Percentiles rank a stretch among this genome's conserved stretches.
These are phyloP conservation scores for Shargacucullia verbasci DNA, from an alignment of 2,888 invertebrate genomes.

Conservation along the genomic window DNA sequence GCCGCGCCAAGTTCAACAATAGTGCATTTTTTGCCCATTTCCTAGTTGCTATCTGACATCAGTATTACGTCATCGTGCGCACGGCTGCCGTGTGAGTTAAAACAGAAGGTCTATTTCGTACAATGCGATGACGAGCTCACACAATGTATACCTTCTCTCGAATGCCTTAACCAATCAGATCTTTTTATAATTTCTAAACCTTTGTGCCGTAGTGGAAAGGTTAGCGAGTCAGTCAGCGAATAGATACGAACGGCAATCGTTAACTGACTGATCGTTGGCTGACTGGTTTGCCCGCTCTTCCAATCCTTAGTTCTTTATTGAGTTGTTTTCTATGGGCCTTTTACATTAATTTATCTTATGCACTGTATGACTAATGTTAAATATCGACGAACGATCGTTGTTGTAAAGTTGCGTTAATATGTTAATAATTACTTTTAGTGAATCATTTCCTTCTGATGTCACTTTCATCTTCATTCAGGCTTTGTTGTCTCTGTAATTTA, in stretches of 20 bases:
- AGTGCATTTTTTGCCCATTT: constrained; percentile 55
- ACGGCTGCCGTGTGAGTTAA: constrained; percentile 42
- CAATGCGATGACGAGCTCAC: neutral
- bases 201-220: too few species aligned
- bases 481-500: constrained; percentile 16
- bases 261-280: too few species aligned
- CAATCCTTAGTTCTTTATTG: too few species aligned
- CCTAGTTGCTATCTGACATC: constrained; percentile 55
- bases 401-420: constrained; percentile 34
- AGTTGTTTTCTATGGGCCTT: constrained; percentile 3
- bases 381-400: constrained; percentile 29
- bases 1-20: constrained; percentile 47
- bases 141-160: too few species aligned
- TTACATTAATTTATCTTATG: constrained; percentile 5
- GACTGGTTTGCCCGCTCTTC: too few species aligned
- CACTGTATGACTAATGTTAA: constrained; percentile 14
- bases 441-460: constrained; percentile 34
- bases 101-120: constrained; percentile 30
- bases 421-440: constrained; percentile 43
- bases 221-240: too few species aligned
- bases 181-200: too few species aligned
- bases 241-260: too few species aligned
- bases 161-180: too few species aligned
- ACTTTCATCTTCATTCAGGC: constrained; percentile 37
- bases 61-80: constrained; percentile 56